phyloP scores from a whole-genome alignment of 2,113 vertebrate species.

The Percopsis transmontana region DNA sequence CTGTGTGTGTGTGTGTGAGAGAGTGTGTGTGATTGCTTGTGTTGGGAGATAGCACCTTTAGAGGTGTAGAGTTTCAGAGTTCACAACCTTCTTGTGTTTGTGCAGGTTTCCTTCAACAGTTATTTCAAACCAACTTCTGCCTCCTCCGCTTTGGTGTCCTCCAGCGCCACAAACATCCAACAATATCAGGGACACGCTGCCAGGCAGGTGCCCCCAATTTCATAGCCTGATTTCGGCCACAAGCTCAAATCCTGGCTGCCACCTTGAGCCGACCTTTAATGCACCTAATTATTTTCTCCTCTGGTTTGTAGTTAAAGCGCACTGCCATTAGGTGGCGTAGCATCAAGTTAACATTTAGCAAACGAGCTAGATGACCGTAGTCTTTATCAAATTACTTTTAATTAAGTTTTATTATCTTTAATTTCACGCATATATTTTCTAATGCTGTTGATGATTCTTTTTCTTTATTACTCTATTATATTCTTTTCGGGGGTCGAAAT shows the following conservation, averaged over 20 bases:
- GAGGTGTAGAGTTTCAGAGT: slow-evolving; percentile 16
- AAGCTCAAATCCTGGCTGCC: slow-evolving; percentile 8
- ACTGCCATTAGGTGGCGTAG: slow-evolving; percentile 10
- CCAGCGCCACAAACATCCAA: neutral
- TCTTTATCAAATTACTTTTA: slow-evolving; percentile 7
- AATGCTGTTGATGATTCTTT: no score
- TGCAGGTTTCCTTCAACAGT: neutral
- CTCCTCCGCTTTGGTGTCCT: neutral
- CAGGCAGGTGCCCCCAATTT: slow-evolving; percentile 16
- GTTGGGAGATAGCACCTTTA: neutral
- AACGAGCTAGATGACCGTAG: slow-evolving; percentile 9
- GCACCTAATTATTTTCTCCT: neutral
- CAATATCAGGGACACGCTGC: neutral
- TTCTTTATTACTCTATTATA: no score
- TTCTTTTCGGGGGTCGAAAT: no score
- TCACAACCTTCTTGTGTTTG: neutral
- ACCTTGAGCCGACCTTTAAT: slow-evolving; percentile 32
- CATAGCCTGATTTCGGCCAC: neutral
- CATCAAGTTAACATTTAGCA: slow-evolving; percentile 15
- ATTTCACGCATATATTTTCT: no score
- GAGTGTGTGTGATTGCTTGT: neutral
- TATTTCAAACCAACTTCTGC: neutral
- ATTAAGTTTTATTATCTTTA: no score
- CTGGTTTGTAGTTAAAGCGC: neutral
- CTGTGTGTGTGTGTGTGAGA: neutral